These are phyloP conservation scores for Peromyscus leucopus DNA, from an alignment of 2,113 vertebrate species.

Conservation along the genomic window DNA sequence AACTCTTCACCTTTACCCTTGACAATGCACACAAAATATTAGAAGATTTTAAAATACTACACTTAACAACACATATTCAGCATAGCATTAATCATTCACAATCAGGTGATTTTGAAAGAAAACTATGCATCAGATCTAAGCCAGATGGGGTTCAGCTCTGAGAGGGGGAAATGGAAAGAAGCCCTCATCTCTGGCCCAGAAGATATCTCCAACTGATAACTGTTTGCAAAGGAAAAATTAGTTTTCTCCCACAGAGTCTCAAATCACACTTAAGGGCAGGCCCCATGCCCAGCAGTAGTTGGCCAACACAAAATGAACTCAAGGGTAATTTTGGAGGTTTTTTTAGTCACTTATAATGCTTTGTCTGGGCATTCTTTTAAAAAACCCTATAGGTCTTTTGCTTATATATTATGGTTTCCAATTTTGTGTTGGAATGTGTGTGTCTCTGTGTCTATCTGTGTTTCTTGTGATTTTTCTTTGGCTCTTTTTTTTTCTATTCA, in stretches of 20 bases:
- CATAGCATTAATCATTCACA: background rate
- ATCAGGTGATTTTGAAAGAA: background rate
- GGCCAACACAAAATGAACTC: background rate
- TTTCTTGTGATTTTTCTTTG: background rate
- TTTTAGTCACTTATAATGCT: background rate
- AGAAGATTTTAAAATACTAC: background rate
- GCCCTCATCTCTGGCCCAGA: background rate
- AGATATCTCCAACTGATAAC: background rate
- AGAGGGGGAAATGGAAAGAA: background rate
- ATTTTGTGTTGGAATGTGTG: background rate
- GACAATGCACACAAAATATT: constrained; percentile 53
- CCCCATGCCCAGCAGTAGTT: background rate
- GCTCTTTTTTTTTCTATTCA: background rate
- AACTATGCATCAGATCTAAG: background rate
- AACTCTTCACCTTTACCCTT: constrained; percentile 89
- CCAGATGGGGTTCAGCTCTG: background rate
- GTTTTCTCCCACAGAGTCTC: background rate
- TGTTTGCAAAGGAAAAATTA: background rate
- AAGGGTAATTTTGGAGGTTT: background rate
- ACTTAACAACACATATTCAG: background rate
- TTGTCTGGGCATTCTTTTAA: background rate
- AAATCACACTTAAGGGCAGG: background rate
- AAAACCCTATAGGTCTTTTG: background rate
- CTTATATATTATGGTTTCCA: background rate
- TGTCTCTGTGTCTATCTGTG: background rate